Percentiles rank a stretch among this genome's conserved stretches.
phyloP scores from a whole-genome alignment of 2,888 invertebrate species.

The Caenorhabditis macrosperma region DNA sequence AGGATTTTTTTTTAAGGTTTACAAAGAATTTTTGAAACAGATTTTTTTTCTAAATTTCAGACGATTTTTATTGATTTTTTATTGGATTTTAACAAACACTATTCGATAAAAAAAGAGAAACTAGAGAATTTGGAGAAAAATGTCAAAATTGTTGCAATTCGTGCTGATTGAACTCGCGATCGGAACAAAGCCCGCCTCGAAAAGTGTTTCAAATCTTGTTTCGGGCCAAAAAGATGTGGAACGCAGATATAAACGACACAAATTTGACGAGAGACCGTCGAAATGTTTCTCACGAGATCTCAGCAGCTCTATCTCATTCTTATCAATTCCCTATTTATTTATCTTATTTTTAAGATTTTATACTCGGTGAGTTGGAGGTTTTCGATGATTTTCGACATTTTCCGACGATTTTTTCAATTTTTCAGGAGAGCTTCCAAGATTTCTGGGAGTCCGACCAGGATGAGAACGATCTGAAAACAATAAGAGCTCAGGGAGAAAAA shows the following conservation, averaged over 20 bases:
- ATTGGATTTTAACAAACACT: no score
- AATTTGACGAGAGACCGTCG: background rate
- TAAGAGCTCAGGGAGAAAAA: background rate
- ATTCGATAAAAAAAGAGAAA: no score
- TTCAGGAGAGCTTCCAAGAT: background rate
- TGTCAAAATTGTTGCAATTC: no score
- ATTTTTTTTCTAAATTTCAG: no score
- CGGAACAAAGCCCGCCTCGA: no score
- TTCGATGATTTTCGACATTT: background rate
- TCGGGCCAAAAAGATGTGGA: conserved; percentile 1
- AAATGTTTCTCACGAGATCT: background rate
- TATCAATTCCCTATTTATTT: background rate
- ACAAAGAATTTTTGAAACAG: no score
- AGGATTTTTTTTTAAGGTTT: no score
- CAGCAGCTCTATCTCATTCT: background rate
- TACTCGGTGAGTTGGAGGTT: background rate
- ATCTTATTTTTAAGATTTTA: background rate
- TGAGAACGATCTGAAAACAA: background rate
- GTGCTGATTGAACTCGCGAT: no score
- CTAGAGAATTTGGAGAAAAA: no score
- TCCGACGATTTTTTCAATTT: background rate
- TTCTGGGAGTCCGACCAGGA: background rate
- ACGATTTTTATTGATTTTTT: no score
- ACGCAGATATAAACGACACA: background rate
- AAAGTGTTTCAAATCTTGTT: background rate